Percentiles rank a stretch among this genome's conserved stretches.
Evolutionary conservation across 2,888 invertebrate genomes (phyloP).

Genomic region (Megastigmus dorsalis): DNA sequence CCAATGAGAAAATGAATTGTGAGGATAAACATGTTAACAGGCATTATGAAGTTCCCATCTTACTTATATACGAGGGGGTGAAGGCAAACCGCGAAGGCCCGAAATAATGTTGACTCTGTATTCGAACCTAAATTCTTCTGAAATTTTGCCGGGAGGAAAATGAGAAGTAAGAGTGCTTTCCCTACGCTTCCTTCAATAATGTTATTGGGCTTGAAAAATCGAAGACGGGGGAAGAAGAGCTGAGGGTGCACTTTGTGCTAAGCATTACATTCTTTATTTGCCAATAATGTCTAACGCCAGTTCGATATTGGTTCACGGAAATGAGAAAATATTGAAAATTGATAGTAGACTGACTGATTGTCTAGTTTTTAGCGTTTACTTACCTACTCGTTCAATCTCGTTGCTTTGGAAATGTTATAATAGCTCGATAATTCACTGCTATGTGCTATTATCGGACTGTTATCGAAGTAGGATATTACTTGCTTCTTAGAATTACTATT

Average conservation of each 20-base stretch:
- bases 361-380: no score
- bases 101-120: slow-evolving; percentile 31
- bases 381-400: no score
- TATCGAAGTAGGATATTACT: no score
- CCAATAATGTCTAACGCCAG: no score
- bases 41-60: background rate
- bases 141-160: slow-evolving; percentile 16
- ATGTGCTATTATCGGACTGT: no score
- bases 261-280: slow-evolving; percentile 9
- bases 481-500: no score
- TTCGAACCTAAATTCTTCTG: slow-evolving; percentile 6
- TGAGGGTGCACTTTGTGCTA: background rate
- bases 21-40: background rate
- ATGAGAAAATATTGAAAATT: no score
- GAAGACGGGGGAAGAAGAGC: background rate
- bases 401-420: no score
- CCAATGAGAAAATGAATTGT: no score
- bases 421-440: no score
- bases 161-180: background rate
- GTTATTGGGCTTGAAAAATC: background rate
- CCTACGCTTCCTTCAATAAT: slow-evolving; percentile 4
- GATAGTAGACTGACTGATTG: no score
- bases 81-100: slow-evolving; percentile 2
- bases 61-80: background rate
- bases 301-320: no score